Percentiles rank a stretch among this genome's conserved stretches.
These are phyloP conservation scores for Tyto alba DNA, from an alignment of 2,113 vertebrate genomes.

Conservation along the genomic window DNA sequence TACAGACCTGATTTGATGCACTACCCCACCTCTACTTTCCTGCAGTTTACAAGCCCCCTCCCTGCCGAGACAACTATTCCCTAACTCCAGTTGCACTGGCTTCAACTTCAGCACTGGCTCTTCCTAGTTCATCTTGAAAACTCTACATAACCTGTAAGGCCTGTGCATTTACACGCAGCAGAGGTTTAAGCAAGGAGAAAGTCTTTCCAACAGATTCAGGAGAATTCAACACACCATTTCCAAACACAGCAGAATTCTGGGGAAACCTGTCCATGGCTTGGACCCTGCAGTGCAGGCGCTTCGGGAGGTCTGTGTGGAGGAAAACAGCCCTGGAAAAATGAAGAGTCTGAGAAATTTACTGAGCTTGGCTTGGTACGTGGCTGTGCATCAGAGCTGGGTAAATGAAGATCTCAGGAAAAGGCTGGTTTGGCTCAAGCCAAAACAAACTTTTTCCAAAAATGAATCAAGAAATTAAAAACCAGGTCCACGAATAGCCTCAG, in stretches of 20 bases:
- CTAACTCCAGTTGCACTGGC: not conserved
- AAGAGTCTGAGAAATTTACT: not conserved
- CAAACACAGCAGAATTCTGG: not conserved
- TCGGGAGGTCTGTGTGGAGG: not conserved
- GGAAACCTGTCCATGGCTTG: not conserved
- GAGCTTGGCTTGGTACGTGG: not conserved
- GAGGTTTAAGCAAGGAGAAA: not conserved
- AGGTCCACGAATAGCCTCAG: not conserved
- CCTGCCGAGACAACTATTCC: not conserved
- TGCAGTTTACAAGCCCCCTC: not conserved
- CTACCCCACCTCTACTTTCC: not conserved
- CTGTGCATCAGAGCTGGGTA: not conserved
- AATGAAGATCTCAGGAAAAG: not conserved
- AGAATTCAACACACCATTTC: not conserved
- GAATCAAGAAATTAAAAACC: slow-evolving; percentile 2
- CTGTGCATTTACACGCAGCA: not conserved
- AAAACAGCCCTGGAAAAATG: not conserved
- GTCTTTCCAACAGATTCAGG: not conserved
- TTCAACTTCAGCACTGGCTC: not conserved
- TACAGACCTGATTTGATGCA: not conserved
- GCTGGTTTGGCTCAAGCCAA: slow-evolving; percentile 1
- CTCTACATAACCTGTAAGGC: not conserved
- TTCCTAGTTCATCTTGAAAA: not conserved
- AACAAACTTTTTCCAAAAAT: not conserved
- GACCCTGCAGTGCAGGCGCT: not conserved